phyloP scores from a whole-genome alignment of 2,113 vertebrate genomes.

The Capreolus pygargus region DNA sequence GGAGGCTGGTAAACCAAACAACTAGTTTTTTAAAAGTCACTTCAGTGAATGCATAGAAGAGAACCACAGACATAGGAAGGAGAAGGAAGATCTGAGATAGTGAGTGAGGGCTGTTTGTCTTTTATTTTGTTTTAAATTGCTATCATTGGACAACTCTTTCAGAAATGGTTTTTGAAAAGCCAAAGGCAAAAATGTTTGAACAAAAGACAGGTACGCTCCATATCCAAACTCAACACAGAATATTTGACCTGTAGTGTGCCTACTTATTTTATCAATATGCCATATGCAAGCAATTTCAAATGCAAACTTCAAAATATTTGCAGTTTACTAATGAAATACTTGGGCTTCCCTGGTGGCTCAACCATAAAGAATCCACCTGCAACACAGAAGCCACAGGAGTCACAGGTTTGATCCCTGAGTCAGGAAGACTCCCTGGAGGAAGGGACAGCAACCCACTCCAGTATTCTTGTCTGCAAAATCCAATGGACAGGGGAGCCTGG shows the following conservation, averaged over 20 bases:
- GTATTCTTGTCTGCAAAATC: neutral
- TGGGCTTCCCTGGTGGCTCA: neutral
- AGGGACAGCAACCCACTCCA: neutral
- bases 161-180: constrained; percentile 37
- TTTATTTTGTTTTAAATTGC: constrained; percentile 5
- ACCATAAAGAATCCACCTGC: neutral
- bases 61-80: neutral
- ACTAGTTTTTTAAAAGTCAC: neutral
- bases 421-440: neutral
- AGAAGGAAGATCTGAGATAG: neutral
- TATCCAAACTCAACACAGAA: neutral
- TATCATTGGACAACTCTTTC: neutral
- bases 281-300: constrained; percentile 2
- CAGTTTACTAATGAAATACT: neutral
- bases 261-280: neutral
- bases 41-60: neutral
- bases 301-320: constrained; percentile 15
- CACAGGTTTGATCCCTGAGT: neutral
- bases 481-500: neutral
- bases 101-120: neutral
- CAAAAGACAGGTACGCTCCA: neutral
- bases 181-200: neutral
- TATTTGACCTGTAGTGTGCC: neutral
- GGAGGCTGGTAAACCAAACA: neutral
- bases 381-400: neutral